Evolutionary conservation across 2,113 vertebrate species (phyloP).

Genomic region (Columba janthina): DNA sequence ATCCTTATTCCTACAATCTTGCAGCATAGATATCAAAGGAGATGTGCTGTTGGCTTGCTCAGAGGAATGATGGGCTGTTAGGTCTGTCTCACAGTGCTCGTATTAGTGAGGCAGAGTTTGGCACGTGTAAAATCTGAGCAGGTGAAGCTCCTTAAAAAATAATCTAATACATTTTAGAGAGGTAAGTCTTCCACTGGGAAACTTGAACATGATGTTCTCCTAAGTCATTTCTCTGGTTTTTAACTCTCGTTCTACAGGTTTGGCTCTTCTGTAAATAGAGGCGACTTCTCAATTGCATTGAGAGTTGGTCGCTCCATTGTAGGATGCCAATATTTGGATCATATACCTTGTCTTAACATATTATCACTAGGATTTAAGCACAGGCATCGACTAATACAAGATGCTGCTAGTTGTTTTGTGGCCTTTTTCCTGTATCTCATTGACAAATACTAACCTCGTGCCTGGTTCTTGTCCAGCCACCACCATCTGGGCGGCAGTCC

Average conservation of each 20-base stretch:
- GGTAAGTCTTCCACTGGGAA: neutral
- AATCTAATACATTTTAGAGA: neutral
- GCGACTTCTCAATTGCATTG: rapidly evolving
- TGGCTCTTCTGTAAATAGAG: neutral
- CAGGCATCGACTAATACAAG: neutral
- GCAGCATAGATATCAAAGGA: neutral
- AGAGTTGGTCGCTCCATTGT: rapidly evolving
- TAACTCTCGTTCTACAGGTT: neutral
- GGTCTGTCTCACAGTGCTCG: neutral
- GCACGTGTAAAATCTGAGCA: neutral
- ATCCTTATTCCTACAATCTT: neutral
- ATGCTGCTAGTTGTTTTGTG: neutral
- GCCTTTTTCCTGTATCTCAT: rapidly evolving
- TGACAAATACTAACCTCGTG: neutral
- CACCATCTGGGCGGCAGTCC: slow-evolving; percentile 73
- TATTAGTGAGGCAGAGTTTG: neutral
- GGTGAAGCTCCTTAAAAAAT: neutral
- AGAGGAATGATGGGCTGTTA: neutral
- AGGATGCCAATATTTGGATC: neutral
- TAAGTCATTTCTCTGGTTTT: neutral
- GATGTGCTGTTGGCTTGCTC: neutral
- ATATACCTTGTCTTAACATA: rapidly evolving
- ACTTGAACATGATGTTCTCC: neutral
- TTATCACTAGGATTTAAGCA: neutral
- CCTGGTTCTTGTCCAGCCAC: slow-evolving; percentile 65